Conservation (phyloP, 1,140 invertebrate species). For the Nasonia longicornis region DNA sequence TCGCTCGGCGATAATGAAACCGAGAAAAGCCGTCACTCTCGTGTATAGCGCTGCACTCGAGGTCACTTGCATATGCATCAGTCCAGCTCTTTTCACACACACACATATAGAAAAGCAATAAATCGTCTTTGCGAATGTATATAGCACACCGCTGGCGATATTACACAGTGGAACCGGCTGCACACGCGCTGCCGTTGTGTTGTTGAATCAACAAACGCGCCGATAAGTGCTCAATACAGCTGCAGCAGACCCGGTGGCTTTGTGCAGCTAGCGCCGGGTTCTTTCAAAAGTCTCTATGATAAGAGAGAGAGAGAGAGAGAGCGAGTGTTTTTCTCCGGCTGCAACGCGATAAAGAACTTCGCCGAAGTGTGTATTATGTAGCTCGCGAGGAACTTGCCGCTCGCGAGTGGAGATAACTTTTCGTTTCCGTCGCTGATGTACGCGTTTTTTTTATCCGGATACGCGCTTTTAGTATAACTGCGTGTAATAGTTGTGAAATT, state of each 20-base stretch:
- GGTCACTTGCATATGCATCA: not conserved
- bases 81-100: too few species aligned
- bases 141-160: not conserved
- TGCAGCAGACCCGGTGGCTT: not conserved
- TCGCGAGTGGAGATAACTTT: not conserved
- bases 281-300: conserved; percentile 35
- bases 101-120: not conserved
- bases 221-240: conserved; percentile 17
- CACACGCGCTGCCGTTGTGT: not conserved
- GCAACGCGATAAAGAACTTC: conserved; percentile 32
- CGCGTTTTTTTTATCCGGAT: not conserved
- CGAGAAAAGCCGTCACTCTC: not conserved
- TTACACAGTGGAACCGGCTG: not conserved
- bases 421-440: not conserved
- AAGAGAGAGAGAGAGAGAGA: not conserved
- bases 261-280: not conserved
- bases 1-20: conserved; percentile 28
- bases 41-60: not conserved
- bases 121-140: not conserved
- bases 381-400: not conserved
- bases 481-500: too few species aligned
- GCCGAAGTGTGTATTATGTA: not conserved
- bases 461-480: too few species aligned
- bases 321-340: not conserved
- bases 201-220: conserved; percentile 23